phyloP scores from a whole-genome alignment of 2,113 vertebrate species.

The Salvelinus sp. region DNA sequence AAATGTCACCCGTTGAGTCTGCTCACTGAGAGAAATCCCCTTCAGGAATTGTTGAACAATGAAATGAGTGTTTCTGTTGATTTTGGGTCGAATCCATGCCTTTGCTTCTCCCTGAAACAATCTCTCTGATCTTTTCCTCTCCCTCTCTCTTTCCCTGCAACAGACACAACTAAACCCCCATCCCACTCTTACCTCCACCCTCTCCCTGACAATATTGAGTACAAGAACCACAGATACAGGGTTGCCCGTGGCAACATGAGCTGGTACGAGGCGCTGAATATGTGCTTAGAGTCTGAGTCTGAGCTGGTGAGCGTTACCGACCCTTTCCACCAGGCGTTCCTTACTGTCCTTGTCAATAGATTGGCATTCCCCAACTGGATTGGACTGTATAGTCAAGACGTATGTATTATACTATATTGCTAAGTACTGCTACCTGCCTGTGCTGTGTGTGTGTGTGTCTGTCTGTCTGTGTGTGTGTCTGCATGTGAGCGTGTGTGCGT shows the following conservation, averaged over 20 bases:
- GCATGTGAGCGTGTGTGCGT: neutral
- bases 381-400: constrained; percentile 83
- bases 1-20: neutral
- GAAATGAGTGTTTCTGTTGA: neutral
- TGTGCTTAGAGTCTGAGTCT: constrained; percentile 75
- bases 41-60: neutral
- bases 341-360: constrained; percentile 84
- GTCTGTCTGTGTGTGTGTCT: too few species aligned
- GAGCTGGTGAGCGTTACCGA: constrained; percentile 88
- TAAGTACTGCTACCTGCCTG: neutral
- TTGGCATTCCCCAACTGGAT: constrained; percentile 87
- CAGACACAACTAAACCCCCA: constrained; percentile 73
- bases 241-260: constrained; percentile 87
- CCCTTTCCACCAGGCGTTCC: constrained; percentile 91
- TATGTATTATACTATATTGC: constrained; percentile 68
- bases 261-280: constrained; percentile 83
- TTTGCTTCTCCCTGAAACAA: constrained; percentile 1
- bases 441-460: neutral
- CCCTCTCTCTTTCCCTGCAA: constrained; percentile 6
- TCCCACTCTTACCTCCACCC: constrained; percentile 71
- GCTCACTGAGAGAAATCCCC: neutral
- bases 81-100: neutral
- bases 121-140: neutral
- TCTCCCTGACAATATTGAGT: constrained; percentile 79
- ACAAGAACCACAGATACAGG: constrained; percentile 83